These are phyloP conservation scores for Apis florea DNA, from an alignment of 1,140 invertebrate species.

Conservation along the genomic window DNA sequence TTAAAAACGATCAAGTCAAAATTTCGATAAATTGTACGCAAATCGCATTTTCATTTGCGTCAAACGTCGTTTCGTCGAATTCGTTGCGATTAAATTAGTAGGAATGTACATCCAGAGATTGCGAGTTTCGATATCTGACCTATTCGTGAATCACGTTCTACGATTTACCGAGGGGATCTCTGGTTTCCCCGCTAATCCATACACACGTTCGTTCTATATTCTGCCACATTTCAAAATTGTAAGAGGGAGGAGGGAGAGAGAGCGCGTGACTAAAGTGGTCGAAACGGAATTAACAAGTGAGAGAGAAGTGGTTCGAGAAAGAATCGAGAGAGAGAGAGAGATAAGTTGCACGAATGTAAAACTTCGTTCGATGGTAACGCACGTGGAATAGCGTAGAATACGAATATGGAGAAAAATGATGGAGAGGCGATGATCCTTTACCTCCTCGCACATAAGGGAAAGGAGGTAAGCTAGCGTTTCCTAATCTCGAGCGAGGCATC, in stretches of 20 bases:
- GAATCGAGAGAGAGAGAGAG: no score
- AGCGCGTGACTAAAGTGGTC: no score
- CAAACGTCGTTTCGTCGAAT: slow-evolving; percentile 47
- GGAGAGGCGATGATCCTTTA: not conserved
- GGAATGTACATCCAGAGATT: slow-evolving; percentile 36
- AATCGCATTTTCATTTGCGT: slow-evolving; percentile 43
- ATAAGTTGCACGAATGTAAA: no score
- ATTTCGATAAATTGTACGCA: slow-evolving; percentile 26
- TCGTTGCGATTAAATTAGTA: slow-evolving; percentile 63
- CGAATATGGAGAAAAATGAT: no score
- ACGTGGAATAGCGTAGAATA: no score
- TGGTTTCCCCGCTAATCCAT: not conserved
- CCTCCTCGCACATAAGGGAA: not conserved
- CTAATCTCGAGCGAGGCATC: slow-evolving; percentile 38
- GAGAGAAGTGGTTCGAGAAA: no score
- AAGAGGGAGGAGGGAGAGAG: no score
- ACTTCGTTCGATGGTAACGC: no score
- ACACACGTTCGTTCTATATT: no score
- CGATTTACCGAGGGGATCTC: slow-evolving; percentile 13
- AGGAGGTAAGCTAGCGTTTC: not conserved
- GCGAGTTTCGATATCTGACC: slow-evolving; percentile 40
- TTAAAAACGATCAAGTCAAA: slow-evolving; percentile 9
- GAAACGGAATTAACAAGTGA: no score
- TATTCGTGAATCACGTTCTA: slow-evolving; percentile 39
- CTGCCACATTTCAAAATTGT: no score